phyloP scores from a whole-genome alignment of 2,113 vertebrate species.

The Caranx melampygus region DNA sequence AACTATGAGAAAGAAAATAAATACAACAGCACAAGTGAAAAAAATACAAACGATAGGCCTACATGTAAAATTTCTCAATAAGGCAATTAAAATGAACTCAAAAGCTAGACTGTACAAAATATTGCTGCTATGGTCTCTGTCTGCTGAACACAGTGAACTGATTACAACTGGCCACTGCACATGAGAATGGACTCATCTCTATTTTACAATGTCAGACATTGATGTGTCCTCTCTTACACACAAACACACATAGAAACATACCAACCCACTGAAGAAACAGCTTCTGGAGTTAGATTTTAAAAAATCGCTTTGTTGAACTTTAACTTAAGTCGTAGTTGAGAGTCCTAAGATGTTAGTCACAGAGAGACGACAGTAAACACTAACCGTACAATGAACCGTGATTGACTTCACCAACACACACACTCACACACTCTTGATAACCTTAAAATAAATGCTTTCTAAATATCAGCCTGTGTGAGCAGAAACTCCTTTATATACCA shows the following conservation, averaged over 20 bases:
- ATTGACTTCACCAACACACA: constrained; percentile 60
- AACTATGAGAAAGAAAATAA: constrained; percentile 75
- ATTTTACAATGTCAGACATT: constrained; percentile 59
- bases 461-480: constrained; percentile 48
- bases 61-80: constrained; percentile 74
- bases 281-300: constrained; percentile 35
- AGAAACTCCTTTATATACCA: constrained; percentile 29
- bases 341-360: constrained; percentile 57
- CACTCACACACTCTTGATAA: constrained; percentile 37
- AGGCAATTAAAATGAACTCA: constrained; percentile 81
- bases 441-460: constrained; percentile 49
- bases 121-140: constrained; percentile 82
- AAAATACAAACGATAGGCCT: constrained; percentile 63
- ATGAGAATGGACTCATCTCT: constrained; percentile 59
- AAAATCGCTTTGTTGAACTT: constrained; percentile 23
- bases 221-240: constrained; percentile 51
- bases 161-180: constrained; percentile 81
- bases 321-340: constrained; percentile 34
- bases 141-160: constrained; percentile 74
- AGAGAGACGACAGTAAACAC: constrained; percentile 71
- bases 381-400: constrained; percentile 61
- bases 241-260: constrained; percentile 62
- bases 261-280: constrained; percentile 40
- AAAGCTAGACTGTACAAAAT: constrained; percentile 78
- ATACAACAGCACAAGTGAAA: constrained; percentile 73